Percentiles rank a stretch among this genome's conserved stretches.
These are phyloP conservation scores for Phrynocephalus guinanensis DNA, from an alignment of 2,797 vertebrate species.

Conservation along the genomic window DNA sequence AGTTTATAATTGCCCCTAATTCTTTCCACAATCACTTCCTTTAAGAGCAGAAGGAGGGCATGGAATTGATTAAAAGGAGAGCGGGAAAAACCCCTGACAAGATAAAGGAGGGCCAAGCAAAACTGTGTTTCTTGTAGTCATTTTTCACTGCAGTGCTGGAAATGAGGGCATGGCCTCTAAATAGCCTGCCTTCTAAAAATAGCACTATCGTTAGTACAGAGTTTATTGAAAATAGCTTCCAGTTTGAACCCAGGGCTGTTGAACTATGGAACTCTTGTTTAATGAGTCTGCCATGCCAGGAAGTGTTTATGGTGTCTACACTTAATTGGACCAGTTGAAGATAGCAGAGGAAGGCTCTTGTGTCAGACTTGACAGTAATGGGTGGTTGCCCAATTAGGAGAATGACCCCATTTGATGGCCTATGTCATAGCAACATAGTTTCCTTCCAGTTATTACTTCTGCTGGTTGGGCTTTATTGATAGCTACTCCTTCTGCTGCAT, in stretches of 20 bases:
- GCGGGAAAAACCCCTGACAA: conserved; percentile 34
- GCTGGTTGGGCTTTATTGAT: conserved; percentile 29
- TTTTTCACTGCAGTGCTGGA: conserved; percentile 36
- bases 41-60: conserved; percentile 40
- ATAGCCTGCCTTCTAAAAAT: conserved; percentile 66
- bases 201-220: conserved; percentile 70
- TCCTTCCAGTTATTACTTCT: conserved; percentile 39
- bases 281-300: conserved; percentile 70
- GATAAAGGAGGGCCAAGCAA: conserved; percentile 48
- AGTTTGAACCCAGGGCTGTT: conserved; percentile 70
- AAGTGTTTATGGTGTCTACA: conserved; percentile 74
- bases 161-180: conserved; percentile 68
- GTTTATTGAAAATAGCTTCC: conserved; percentile 69
- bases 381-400: conserved; percentile 59
- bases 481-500: conserved; percentile 33
- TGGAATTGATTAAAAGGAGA: conserved; percentile 71
- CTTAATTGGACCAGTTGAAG: conserved; percentile 71
- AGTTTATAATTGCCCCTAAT: background rate
- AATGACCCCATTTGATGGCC: conserved; percentile 52
- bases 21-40: background rate
- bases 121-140: conserved; percentile 50
- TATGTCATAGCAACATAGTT: conserved; percentile 49
- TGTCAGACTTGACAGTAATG: conserved; percentile 59
- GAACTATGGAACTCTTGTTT: conserved; percentile 68
- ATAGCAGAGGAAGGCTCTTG: conserved; percentile 46